Conservation (phyloP, 1,140 invertebrate species). For the Zophobas atratus region DNA sequence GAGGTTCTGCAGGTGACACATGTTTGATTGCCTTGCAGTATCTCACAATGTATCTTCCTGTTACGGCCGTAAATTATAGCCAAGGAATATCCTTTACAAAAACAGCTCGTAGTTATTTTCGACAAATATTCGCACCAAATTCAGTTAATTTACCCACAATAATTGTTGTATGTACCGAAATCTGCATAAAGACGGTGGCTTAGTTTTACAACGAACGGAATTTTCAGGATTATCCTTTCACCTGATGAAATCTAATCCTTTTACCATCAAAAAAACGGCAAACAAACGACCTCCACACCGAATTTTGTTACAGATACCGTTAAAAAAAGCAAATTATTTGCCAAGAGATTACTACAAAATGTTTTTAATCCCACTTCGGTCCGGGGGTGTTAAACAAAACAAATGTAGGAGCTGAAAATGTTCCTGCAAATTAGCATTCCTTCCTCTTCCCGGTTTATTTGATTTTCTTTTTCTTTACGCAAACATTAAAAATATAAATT, state of each 20-base stretch:
- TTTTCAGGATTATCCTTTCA: slow-evolving; percentile 11
- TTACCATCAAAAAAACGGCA: neutral
- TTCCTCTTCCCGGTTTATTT: no score
- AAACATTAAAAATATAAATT: no score
- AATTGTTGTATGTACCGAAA: neutral
- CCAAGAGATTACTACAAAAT: no score
- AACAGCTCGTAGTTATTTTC: neutral
- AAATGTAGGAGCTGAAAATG: no score
- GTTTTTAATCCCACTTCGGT: no score
- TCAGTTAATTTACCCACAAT: neutral
- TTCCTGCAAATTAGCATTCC: no score
- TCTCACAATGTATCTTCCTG: slow-evolving; percentile 25
- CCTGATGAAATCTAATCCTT: slow-evolving; percentile 15
- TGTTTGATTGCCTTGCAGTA: slow-evolving; percentile 11
- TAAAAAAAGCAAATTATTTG: no score
- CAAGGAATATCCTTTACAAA: neutral
- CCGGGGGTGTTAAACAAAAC: no score
- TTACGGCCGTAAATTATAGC: slow-evolving; percentile 18
- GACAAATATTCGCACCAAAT: slow-evolving; percentile 14
- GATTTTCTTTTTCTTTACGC: no score
- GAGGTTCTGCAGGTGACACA: slow-evolving; percentile 20
- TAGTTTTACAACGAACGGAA: neutral
- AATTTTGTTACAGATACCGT: no score
- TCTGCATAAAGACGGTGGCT: neutral
- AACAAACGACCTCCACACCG: neutral